phyloP scores from a whole-genome alignment of 1,140 invertebrate species.

The Caenorhabditis brenneri region DNA sequence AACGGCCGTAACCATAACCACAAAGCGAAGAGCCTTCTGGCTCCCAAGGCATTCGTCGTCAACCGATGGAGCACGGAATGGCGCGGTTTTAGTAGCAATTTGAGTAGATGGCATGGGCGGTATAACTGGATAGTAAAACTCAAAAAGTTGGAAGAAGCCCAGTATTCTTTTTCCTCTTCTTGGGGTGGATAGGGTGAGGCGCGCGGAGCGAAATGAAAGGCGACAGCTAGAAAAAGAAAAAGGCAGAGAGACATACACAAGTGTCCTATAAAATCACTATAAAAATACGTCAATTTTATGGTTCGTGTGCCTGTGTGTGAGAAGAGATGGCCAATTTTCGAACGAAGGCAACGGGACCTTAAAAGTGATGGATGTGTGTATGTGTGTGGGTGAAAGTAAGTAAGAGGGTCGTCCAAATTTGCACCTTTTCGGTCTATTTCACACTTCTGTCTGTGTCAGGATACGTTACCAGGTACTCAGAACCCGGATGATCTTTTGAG shows the following conservation, averaged over 20 bases:
- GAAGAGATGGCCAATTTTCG: slow-evolving; percentile 21
- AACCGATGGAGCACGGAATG: neutral
- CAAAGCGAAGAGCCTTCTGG: slow-evolving; percentile 22
- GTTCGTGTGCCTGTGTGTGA: slow-evolving; percentile 30
- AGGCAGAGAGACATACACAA: slow-evolving; percentile 41
- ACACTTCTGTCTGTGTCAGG: neutral
- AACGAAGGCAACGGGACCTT: slow-evolving; percentile 35
- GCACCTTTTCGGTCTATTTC: neutral
- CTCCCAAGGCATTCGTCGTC: slow-evolving; percentile 13
- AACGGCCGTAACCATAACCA: slow-evolving; percentile 38
- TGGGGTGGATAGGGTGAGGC: slow-evolving; percentile 1
- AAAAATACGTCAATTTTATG: slow-evolving; percentile 44
- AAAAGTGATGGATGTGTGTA: slow-evolving; percentile 39
- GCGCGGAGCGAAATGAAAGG: slow-evolving; percentile 38
- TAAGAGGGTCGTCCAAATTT: neutral
- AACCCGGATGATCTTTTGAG: no score
- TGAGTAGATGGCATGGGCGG: slow-evolving; percentile 35
- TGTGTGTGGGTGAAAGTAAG: no score
- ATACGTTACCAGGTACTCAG: no score
- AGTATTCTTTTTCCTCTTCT: neutral
- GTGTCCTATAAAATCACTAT: slow-evolving; percentile 43
- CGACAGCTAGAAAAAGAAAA: slow-evolving; percentile 30
- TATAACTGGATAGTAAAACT: slow-evolving; percentile 43
- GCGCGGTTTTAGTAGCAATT: slow-evolving; percentile 38
- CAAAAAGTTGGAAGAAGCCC: slow-evolving; percentile 27